Evolutionary conservation across 1,140 invertebrate genomes (phyloP).

Genomic region (Camponotus floridanus): DNA sequence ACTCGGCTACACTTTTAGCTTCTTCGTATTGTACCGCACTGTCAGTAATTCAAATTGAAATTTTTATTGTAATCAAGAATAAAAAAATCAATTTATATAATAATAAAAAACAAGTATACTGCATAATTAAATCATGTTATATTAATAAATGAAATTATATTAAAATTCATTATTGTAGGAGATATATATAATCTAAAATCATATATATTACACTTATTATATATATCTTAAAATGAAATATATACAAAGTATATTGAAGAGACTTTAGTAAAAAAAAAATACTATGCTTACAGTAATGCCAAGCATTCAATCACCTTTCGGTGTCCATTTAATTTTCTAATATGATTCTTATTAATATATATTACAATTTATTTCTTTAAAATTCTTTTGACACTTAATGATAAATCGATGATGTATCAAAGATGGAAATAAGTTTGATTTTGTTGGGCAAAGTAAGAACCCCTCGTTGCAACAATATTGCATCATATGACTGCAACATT

Average conservation of each 20-base stretch:
- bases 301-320: not conserved
- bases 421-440: too few relatives aligned
- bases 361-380: not conserved
- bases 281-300: too few relatives aligned
- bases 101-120: not conserved
- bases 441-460: conserved; percentile 2
- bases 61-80: not conserved
- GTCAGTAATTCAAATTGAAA: not conserved
- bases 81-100: not conserved
- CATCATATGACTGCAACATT: not conserved
- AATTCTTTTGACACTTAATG: not conserved
- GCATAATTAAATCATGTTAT: not conserved
- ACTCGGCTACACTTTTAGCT: conserved; percentile 12
- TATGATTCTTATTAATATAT: not conserved
- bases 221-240: too few relatives aligned
- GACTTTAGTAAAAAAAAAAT: too few relatives aligned
- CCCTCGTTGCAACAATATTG: not conserved
- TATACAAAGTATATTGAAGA: too few relatives aligned
- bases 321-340: not conserved
- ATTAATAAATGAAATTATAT: not conserved
- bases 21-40: not conserved
- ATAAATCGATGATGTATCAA: not conserved
- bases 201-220: too few relatives aligned
- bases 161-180: not conserved
- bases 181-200: not conserved